A percentile compares a stretch with the other conserved stretches of the same genome.
Conservation (phyloP, 2,797 vertebrate species). For the Sebastiscus albofasciatus region DNA sequence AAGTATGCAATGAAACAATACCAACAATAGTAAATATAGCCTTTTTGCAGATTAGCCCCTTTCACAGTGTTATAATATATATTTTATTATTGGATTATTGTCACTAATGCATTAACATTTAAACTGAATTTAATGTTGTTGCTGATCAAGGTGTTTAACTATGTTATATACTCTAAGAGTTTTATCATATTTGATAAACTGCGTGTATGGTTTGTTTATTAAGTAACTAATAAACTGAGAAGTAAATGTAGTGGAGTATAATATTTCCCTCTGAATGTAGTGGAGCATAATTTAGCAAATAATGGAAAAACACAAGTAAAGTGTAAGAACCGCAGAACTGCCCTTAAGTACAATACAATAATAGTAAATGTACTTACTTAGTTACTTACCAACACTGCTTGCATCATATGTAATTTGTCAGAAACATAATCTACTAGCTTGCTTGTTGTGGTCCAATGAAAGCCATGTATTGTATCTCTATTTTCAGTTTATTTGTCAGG, state of each 20-base stretch:
- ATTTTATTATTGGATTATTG: neutral
- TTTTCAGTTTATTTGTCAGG: neutral
- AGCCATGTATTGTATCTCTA: neutral
- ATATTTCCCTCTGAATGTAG: neutral
- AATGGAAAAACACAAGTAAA: neutral
- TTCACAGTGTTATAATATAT: neutral
- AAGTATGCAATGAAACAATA: neutral
- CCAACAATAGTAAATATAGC: neutral
- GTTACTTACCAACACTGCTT: neutral
- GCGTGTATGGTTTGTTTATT: neutral
- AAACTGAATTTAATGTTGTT: neutral
- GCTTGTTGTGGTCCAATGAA: neutral
- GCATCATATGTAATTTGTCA: neutral
- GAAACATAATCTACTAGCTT: neutral
- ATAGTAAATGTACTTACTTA: no score
- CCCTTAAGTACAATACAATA: neutral
- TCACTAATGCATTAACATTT: neutral
- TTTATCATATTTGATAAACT: neutral
- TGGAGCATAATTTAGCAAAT: neutral
- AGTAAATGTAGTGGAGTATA: neutral
- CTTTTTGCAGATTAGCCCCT: no score
- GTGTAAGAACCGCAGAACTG: neutral
- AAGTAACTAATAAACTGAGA: neutral
- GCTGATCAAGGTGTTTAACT: neutral
- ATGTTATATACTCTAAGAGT: no score